Evolutionary conservation across 2,888 invertebrate species (phyloP).

Genomic region (Cecidostiba fungosa): DNA sequence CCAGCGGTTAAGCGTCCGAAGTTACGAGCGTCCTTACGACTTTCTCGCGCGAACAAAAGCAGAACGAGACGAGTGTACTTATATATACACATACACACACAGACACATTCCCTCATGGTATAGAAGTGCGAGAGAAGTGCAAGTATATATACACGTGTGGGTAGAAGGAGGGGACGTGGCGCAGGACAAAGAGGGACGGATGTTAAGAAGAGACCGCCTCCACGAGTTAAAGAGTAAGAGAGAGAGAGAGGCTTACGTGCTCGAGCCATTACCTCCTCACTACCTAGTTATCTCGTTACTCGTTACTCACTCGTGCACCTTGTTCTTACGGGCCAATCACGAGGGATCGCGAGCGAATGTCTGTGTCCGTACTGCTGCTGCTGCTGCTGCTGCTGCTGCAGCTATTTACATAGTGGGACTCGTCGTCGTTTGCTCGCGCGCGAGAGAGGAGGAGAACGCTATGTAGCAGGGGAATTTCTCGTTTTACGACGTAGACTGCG

Average conservation of each 20-base stretch:
- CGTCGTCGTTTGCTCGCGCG: background rate
- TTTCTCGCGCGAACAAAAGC: conserved; percentile 34
- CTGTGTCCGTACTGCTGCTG: conserved; percentile 3
- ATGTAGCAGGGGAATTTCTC: conserved; percentile 10
- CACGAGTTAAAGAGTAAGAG: conserved; percentile 48
- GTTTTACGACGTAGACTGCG: conserved; percentile 3
- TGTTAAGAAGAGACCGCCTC: conserved; percentile 63
- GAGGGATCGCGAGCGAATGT: conserved; percentile 57
- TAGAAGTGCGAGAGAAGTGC: background rate
- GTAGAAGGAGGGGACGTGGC: conserved; percentile 10
- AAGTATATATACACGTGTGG: background rate
- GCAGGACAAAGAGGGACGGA: conserved; percentile 61
- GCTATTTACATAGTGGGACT: conserved; percentile 40
- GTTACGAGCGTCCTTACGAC: conserved; percentile 68
- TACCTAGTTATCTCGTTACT: conserved; percentile 74
- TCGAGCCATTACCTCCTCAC: conserved; percentile 74
- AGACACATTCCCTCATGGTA: no score
- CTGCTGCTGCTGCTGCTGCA: background rate
- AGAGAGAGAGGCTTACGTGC: conserved; percentile 53
- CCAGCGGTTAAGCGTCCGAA: conserved; percentile 68
- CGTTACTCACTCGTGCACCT: conserved; percentile 69
- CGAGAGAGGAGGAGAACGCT: background rate
- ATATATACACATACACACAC: no score
- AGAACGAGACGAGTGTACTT: background rate
- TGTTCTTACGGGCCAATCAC: conserved; percentile 68